Evolutionary conservation across 2,113 vertebrate genomes (phyloP).

Genomic region (Prunella fulvescens): DNA sequence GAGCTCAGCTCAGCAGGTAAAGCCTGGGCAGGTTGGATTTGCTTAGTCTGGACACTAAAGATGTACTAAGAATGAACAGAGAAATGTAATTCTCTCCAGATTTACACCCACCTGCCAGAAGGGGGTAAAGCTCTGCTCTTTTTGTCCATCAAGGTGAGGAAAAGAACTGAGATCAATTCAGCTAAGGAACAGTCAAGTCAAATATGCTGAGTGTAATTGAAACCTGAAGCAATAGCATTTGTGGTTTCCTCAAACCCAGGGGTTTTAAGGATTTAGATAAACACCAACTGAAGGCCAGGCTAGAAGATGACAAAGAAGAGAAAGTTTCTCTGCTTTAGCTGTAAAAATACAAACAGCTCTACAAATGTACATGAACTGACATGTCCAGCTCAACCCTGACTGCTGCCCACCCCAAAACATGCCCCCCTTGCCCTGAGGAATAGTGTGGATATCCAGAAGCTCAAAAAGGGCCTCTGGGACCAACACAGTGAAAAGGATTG

Average conservation of each 20-base stretch:
- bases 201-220: neutral
- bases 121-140: neutral
- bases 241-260: neutral
- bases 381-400: neutral
- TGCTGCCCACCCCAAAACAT: neutral
- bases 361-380: neutral
- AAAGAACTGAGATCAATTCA: neutral
- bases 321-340: neutral
- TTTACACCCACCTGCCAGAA: neutral
- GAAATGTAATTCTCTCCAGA: accelerated
- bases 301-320: neutral
- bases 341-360: neutral
- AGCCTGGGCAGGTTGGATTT: neutral
- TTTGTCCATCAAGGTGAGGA: neutral
- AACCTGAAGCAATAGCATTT: neutral
- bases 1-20: neutral
- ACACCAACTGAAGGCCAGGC: neutral
- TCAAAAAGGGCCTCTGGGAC: neutral
- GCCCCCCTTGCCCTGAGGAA: neutral
- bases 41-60: neutral
- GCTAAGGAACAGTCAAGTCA: neutral
- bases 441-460: neutral
- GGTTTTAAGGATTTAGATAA: neutral
- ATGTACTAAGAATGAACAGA: neutral
- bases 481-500: neutral